Evolutionary conservation across 2,113 vertebrate species (phyloP).

Genomic region (Ceratotherium simum): DNA sequence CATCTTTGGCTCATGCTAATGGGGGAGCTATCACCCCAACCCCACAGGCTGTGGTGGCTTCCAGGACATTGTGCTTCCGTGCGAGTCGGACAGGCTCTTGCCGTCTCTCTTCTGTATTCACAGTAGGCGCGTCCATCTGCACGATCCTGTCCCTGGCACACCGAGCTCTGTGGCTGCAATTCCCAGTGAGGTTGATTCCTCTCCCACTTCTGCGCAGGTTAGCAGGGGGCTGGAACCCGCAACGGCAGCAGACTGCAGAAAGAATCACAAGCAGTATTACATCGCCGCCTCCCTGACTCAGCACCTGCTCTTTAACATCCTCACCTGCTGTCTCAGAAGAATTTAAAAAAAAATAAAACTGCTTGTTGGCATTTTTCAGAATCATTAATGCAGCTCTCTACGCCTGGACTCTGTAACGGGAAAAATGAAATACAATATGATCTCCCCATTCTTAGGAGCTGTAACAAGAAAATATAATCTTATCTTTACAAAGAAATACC

Average conservation of each 20-base stretch:
- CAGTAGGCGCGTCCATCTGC: not conserved
- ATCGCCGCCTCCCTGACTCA: accelerated
- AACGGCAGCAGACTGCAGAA: not conserved
- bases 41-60: accelerated
- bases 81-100: not conserved
- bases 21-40: accelerated
- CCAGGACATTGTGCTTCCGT: not conserved
- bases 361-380: not conserved
- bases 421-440: not conserved
- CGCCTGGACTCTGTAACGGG: not conserved
- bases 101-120: not conserved
- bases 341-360: not conserved
- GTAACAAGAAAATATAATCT: conserved; percentile 55
- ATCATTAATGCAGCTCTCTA: not conserved
- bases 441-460: not conserved
- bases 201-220: not conserved
- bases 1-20: accelerated
- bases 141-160: not conserved
- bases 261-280: not conserved
- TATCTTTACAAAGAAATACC: not conserved
- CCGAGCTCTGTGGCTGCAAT: not conserved
- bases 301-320: not conserved
- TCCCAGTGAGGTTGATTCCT: not conserved
- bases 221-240: not conserved
- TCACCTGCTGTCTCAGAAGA: not conserved